phyloP scores from a whole-genome alignment of 1,140 invertebrate genomes.

The Holcopasites calliopsidis region DNA sequence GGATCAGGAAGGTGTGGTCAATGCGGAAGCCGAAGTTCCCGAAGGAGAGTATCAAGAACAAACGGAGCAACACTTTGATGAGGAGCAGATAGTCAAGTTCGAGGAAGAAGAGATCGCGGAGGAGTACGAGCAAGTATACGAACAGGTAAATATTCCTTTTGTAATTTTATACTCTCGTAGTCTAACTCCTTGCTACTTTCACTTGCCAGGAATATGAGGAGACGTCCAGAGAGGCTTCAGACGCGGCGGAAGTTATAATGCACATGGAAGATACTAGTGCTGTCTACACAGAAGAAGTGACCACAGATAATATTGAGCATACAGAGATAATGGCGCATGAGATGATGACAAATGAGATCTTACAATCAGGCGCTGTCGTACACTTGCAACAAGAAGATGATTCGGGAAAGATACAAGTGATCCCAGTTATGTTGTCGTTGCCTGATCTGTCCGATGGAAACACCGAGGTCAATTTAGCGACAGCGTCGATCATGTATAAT shows the following conservation, averaged over 20 bases:
- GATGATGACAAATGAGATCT: slow-evolving; percentile 72
- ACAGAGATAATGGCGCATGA: slow-evolving; percentile 73
- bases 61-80: slow-evolving; percentile 44
- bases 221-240: slow-evolving; percentile 72
- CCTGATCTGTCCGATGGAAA: slow-evolving; percentile 74
- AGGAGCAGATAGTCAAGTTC: slow-evolving; percentile 65
- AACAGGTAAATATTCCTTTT: slow-evolving; percentile 62
- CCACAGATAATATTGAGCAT: slow-evolving; percentile 71
- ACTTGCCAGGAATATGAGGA: slow-evolving; percentile 73
- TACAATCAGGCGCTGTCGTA: slow-evolving; percentile 72
- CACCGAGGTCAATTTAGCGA: slow-evolving; percentile 73
- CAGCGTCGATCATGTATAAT: slow-evolving; percentile 77
- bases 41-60: slow-evolving; percentile 56
- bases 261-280: slow-evolving; percentile 74
- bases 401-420: slow-evolving; percentile 75
- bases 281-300: slow-evolving; percentile 77
- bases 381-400: slow-evolving; percentile 73
- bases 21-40: slow-evolving; percentile 31
- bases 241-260: slow-evolving; percentile 74
- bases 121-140: slow-evolving; percentile 66
- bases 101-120: slow-evolving; percentile 58
- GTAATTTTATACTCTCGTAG: background rate
- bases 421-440: slow-evolving; percentile 76
- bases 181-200: slow-evolving; percentile 5
- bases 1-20: slow-evolving; percentile 49